A percentile compares a stretch with the other conserved stretches of the same genome.
Evolutionary conservation across 2,888 invertebrate genomes (phyloP).

Genomic region (Synanthedon tipuliformis): DNA sequence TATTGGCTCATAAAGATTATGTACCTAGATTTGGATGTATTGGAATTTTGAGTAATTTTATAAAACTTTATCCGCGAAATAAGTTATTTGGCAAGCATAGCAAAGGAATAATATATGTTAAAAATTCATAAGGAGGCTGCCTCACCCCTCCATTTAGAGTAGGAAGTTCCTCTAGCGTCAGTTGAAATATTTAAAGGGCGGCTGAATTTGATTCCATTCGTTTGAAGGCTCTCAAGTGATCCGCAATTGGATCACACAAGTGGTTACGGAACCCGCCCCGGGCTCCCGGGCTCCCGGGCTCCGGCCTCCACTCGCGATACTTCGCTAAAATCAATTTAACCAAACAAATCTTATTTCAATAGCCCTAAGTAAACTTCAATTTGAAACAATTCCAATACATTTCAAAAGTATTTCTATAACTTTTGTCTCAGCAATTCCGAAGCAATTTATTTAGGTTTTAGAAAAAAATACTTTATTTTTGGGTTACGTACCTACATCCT

Average conservation of each 20-base stretch:
- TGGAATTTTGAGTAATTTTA: no score
- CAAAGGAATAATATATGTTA: no score
- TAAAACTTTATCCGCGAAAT: no score
- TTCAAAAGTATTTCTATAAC: no score
- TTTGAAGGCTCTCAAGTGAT: slow-evolving; percentile 26
- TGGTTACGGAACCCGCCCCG: slow-evolving; percentile 32
- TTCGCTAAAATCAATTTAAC: slow-evolving; percentile 52
- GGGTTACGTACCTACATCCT: no score
- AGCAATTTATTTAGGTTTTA: no score
- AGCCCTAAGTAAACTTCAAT: slow-evolving; percentile 39
- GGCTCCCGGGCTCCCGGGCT: slow-evolving; percentile 14
- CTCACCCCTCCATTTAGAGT: not conserved
- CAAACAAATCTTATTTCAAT: slow-evolving; percentile 52
- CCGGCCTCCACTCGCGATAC: slow-evolving; percentile 31
- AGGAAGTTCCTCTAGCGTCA: slow-evolving; percentile 24
- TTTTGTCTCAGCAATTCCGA: no score
- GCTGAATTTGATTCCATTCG: slow-evolving; percentile 50
- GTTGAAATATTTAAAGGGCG: slow-evolving; percentile 67
- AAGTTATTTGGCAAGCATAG: no score
- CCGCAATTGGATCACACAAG: slow-evolving; percentile 64
- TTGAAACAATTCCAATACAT: slow-evolving; percentile 2
- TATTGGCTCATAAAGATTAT: no score
- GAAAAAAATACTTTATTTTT: no score
- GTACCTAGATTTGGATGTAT: no score
- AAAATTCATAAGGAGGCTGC: not conserved